These are phyloP conservation scores for Pleuronectes platessa DNA, from an alignment of 2,113 vertebrate genomes.

Conservation along the genomic window DNA sequence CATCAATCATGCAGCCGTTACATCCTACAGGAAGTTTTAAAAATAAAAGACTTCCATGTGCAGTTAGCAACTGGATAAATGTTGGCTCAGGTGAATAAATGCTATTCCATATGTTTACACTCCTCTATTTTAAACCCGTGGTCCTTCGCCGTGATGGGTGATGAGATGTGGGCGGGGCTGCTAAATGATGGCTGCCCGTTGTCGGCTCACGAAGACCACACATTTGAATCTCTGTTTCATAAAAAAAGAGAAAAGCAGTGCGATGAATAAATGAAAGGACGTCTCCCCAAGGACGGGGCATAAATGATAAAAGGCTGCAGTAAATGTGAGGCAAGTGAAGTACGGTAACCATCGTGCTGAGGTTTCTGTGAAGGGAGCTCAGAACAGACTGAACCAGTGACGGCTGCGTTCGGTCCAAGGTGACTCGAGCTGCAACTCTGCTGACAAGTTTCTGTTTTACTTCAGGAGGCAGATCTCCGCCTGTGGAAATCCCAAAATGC, in stretches of 20 bases:
- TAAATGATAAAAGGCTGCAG: slow-evolving; percentile 38
- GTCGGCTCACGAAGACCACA: slow-evolving; percentile 21
- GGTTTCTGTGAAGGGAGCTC: slow-evolving; percentile 30
- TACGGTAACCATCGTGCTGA: slow-evolving; percentile 12
- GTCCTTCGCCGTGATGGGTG: background rate
- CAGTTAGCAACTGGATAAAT: slow-evolving; percentile 25
- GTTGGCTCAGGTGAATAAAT: slow-evolving; percentile 21
- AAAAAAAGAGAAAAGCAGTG: slow-evolving; percentile 10
- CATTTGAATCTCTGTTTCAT: slow-evolving; percentile 33
- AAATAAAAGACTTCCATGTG: slow-evolving; percentile 36
- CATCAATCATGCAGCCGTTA: slow-evolving; percentile 45
- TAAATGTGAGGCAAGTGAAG: slow-evolving; percentile 31
- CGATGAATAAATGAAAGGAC: slow-evolving; percentile 53
- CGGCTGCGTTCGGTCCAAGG: slow-evolving; percentile 44
- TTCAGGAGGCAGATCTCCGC: background rate
- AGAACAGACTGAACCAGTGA: slow-evolving; percentile 13
- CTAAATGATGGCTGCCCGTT: slow-evolving; percentile 4
- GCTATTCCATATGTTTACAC: slow-evolving; percentile 42
- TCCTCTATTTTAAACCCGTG: background rate
- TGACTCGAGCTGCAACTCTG: slow-evolving; percentile 34
- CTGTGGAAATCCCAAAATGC: slow-evolving; percentile 35
- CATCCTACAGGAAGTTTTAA: slow-evolving; percentile 48
- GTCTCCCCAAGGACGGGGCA: slow-evolving; percentile 49
- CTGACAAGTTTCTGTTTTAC: slow-evolving; percentile 30
- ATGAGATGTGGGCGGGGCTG: background rate